Conservation (phyloP, 2,797 vertebrate genomes). For the Okamejei kenojei region DNA sequence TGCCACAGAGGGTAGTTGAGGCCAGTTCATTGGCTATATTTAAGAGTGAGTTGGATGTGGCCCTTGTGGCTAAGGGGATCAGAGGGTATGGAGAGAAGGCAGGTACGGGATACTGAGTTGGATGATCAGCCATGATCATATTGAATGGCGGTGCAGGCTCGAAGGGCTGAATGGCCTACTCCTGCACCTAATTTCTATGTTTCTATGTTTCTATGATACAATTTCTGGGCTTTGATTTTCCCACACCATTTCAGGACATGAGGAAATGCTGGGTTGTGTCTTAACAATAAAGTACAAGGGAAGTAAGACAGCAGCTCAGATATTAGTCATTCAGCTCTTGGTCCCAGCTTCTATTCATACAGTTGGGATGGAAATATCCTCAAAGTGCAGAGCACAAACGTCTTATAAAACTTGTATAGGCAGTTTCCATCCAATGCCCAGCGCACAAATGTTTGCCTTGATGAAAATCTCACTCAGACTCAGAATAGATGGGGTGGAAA, state of each 20-base stretch:
- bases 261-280: not conserved
- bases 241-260: not conserved
- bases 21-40: no score
- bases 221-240: not conserved
- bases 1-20: no score
- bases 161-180: no score
- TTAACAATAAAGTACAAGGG: not conserved
- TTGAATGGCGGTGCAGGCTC: no score
- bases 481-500: not conserved
- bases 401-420: not conserved
- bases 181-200: no score
- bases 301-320: not conserved
- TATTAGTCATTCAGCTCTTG: not conserved
- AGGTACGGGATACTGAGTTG: no score
- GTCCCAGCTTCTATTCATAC: not conserved
- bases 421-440: not conserved
- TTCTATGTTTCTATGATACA: no score
- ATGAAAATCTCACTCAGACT: not conserved
- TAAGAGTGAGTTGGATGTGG: no score
- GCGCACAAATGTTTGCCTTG: not conserved
- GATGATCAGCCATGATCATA: no score
- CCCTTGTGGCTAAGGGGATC: no score
- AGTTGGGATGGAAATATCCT: not conserved
- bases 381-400: not conserved
- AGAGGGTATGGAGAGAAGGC: no score